Base-by-base conservation (phyloP, 1,140 invertebrate species). In the Leptestheria dahalacensis region DNA sequence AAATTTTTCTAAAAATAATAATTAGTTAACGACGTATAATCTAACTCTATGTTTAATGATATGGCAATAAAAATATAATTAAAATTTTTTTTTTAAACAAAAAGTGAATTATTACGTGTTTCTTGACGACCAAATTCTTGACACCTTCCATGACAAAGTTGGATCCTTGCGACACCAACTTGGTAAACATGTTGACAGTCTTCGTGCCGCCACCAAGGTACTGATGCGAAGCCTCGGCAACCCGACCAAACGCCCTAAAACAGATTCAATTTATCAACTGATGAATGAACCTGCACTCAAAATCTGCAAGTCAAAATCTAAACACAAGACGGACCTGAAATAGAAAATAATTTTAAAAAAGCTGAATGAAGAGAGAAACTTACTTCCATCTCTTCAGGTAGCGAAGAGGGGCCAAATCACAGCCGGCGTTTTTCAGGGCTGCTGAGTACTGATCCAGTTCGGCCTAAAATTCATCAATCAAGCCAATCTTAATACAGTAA, bases 81-180 rank as follows among this genome's bases (percentile, higher is more conserved):
- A n/a, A n/a, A n/a, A n/a, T n/a, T n/a, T n/a, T n/a, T n/a, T n/a
- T n/a, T n/a, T n/a, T n/a, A n/a, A n/a, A n/a, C n/a, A n/a, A n/a
- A n/a, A 20, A 46, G 26, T 57, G 20, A 33, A 61, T 57, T 79
- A 82, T 81, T 73, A 91, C 88, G 76, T 98, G 93, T 76, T 88
- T 85, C 71, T 99, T 99, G 6, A 98, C 88, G 29, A 98, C 95
- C 61, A 99, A 79, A 79, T 99, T 99, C 73, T 99, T 97, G 0
- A 99, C 96, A 41, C 96, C 96, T 75, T 99, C 96, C 94, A 99
- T 99, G 0, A 98, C 92, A 75, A 98, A 97, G 50, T 91, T 92
- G 1, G 93, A 97, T 25, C 92, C 93, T 72, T 97, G 92, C 4
- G 86, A 91, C 67, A 99, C 86, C 15, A 99, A 77, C 74, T 98